phyloP scores from a whole-genome alignment of 2,113 vertebrate species.

The Xiphophorus couchianus region DNA sequence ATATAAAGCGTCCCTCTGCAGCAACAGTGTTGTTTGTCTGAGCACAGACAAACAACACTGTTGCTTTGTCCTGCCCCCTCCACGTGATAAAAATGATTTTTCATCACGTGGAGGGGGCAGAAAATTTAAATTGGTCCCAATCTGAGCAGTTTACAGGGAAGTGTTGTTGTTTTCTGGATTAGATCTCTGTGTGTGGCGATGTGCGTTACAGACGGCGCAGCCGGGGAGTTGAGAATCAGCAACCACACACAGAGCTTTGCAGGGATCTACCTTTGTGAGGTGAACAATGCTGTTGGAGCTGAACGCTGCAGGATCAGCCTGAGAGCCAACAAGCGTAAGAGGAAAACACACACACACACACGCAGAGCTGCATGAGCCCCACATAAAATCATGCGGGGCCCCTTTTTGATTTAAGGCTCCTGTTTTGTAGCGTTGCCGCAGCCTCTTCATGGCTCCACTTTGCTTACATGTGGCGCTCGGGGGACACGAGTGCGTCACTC shows the following conservation, averaged over 20 bases:
- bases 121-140: neutral
- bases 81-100: neutral
- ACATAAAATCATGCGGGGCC: neutral
- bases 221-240: slow-evolving; percentile 81
- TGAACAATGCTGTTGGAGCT: slow-evolving; percentile 84
- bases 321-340: slow-evolving; percentile 68
- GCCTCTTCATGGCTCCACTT: slow-evolving; percentile 14
- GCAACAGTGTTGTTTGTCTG: no score
- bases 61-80: no score
- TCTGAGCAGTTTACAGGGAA: neutral
- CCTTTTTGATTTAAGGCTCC: slow-evolving; percentile 29
- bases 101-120: neutral
- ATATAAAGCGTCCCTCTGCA: no score
- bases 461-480: neutral
- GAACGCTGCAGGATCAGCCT: slow-evolving; percentile 80
- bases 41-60: no score
- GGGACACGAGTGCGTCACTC: neutral
- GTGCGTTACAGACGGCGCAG: slow-evolving; percentile 68
- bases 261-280: slow-evolving; percentile 87
- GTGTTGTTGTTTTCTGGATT: neutral
- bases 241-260: slow-evolving; percentile 75
- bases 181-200: slow-evolving; percentile 5
- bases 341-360: slow-evolving; percentile 1
- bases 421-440: slow-evolving; percentile 36
- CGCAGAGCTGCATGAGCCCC: neutral